phyloP scores from a whole-genome alignment of 2,888 invertebrate species.

The Pinctada fucata region DNA sequence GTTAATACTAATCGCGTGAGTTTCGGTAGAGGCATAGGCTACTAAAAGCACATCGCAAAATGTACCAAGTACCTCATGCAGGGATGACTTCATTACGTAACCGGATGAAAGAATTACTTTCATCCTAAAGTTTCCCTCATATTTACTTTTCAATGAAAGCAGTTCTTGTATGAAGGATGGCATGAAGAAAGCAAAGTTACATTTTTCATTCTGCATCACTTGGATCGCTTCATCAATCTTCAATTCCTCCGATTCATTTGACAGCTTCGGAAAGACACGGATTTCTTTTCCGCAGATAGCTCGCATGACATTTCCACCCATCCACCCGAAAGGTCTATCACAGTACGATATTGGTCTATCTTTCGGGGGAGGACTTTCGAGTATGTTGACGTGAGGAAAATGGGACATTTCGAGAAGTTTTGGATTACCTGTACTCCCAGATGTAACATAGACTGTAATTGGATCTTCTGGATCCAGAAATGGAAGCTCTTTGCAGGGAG shows the following conservation, averaged over 20 bases:
- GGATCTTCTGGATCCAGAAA: conserved; percentile 21
- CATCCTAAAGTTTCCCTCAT: conserved; percentile 4
- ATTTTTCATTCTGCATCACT: conserved; percentile 19
- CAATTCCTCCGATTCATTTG: background rate
- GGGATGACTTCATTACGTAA: conserved; percentile 3
- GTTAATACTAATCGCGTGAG: background rate
- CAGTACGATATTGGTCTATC: background rate
- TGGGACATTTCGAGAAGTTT: conserved; percentile 22
- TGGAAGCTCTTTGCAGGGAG: background rate
- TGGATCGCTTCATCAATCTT: background rate
- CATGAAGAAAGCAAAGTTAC: conserved; percentile 11
- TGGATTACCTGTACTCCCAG: conserved; percentile 34
- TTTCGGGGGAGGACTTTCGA: background rate
- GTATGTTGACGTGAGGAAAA: conserved; percentile 10
- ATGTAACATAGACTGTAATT: conserved; percentile 19
- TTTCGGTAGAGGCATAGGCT: conserved; percentile 22
- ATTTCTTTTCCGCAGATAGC: conserved; percentile 1
- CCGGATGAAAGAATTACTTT: conserved; percentile 13
- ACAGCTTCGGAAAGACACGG: conserved; percentile 20
- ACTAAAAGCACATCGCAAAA: conserved; percentile 2
- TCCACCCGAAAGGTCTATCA: conserved; percentile 26
- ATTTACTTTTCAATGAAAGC: background rate
- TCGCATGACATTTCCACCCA: conserved; percentile 5
- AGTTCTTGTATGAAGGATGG: conserved; percentile 22
- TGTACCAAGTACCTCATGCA: conserved; percentile 19